Percentiles rank a stretch among this genome's conserved stretches.
These are phyloP conservation scores for Hylaeus volcanicus DNA, from an alignment of 1,140 invertebrate genomes.

Conservation along the genomic window DNA sequence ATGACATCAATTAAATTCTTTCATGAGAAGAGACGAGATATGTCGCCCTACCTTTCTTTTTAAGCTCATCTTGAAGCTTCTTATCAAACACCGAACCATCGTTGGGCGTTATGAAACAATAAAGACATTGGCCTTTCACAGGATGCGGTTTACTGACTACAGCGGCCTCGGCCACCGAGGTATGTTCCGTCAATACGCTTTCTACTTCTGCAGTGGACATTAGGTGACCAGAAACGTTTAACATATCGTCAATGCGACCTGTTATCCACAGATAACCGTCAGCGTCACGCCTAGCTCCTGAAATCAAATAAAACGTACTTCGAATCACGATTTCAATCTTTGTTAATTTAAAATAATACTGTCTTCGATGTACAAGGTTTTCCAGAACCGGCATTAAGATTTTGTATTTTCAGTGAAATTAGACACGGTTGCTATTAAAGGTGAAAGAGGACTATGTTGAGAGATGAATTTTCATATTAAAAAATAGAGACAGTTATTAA, in stretches of 20 bases:
- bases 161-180: constrained; percentile 93
- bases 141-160: constrained; percentile 96
- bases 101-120: constrained; percentile 96
- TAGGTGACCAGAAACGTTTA: constrained; percentile 98
- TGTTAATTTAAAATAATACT: background rate
- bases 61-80: constrained; percentile 88
- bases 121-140: constrained; percentile 97
- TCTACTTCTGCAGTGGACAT: constrained; percentile 98
- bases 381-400: too few relatives aligned
- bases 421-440: too few relatives aligned
- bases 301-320: constrained; percentile 46
- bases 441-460: too few relatives aligned
- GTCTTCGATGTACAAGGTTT: background rate
- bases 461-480: too few relatives aligned
- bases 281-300: constrained; percentile 92
- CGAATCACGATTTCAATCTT: too few relatives aligned
- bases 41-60: constrained; percentile 83
- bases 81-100: constrained; percentile 87
- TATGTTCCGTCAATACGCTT: constrained; percentile 92
- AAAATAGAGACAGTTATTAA: too few relatives aligned
- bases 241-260: constrained; percentile 97
- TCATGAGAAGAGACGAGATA: too few relatives aligned
- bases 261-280: constrained; percentile 99
- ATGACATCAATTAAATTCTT: too few relatives aligned
- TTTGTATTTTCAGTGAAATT: too few relatives aligned